Evolutionary conservation across 2,797 vertebrate genomes (phyloP).

Genomic region (Sylvia borin): DNA sequence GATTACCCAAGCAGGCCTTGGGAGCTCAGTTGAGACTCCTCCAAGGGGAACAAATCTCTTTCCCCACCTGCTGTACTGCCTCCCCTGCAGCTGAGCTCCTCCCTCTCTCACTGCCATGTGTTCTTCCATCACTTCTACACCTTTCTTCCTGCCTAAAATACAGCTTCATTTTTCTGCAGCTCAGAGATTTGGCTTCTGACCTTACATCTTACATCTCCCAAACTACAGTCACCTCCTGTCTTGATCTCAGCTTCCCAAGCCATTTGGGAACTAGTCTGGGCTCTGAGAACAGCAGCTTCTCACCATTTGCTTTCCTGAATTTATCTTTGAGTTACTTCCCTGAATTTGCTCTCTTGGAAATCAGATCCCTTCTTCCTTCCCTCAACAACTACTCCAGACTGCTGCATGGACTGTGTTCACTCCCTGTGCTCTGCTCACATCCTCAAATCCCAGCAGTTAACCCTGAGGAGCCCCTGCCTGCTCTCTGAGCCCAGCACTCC

Average conservation of each 20-base stretch:
- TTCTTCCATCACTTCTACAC: background rate
- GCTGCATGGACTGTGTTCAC: background rate
- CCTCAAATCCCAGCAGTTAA: background rate
- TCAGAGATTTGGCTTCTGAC: background rate
- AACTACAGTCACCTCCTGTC: background rate
- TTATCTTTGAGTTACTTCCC: background rate
- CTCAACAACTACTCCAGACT: background rate
- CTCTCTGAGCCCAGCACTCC: background rate
- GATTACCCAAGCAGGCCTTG: background rate
- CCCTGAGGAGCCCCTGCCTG: background rate
- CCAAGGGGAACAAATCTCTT: background rate
- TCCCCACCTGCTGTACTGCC: background rate
- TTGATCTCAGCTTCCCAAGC: background rate
- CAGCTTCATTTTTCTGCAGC: background rate
- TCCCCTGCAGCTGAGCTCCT: background rate
- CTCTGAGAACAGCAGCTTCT: background rate
- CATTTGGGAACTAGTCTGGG: background rate
- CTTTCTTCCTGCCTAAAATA: background rate
- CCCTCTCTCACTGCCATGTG: background rate
- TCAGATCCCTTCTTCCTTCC: background rate
- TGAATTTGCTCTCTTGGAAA: background rate
- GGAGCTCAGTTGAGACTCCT: background rate
- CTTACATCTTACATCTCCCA: background rate
- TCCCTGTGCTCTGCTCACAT: background rate
- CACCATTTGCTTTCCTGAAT: background rate